A percentile compares a stretch with the other conserved stretches of the same genome.
Evolutionary conservation across 2,888 invertebrate species (phyloP).

Genomic region (Alloscopus bannaensis): DNA sequence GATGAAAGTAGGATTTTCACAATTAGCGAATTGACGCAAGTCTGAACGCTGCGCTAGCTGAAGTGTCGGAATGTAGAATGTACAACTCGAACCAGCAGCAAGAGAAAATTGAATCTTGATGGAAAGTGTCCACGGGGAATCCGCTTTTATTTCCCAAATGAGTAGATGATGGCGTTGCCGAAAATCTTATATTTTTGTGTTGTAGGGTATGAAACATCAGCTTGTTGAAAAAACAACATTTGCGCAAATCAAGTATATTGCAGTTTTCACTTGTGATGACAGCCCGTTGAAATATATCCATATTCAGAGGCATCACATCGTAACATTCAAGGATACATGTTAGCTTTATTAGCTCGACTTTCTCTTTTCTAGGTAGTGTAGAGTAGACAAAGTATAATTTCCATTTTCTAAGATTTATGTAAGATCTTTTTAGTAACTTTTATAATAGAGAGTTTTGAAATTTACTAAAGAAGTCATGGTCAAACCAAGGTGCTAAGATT

Average conservation of each 20-base stretch:
- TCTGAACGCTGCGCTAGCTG: neutral
- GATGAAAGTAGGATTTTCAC: neutral
- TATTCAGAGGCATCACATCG: neutral
- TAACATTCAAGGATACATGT: neutral
- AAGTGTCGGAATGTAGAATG: no score
- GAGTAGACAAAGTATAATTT: no score
- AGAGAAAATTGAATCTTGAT: constrained; percentile 24
- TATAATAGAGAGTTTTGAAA: no score
- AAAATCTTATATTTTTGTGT: neutral
- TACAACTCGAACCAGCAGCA: neutral
- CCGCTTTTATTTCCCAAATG: constrained; percentile 20
- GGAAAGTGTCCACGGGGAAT: constrained; percentile 24
- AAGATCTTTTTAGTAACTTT: no score
- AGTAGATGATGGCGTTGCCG: neutral
- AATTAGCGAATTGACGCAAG: neutral
- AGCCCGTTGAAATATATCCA: neutral
- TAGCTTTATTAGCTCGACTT: no score
- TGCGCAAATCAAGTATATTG: neutral
- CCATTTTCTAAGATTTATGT: no score
- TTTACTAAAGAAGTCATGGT: no score
- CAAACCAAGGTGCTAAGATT: no score
- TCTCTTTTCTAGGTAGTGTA: no score
- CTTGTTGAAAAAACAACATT: neutral
- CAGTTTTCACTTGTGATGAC: neutral
- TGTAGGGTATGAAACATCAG: neutral